Evolutionary conservation across 2,113 vertebrate genomes (phyloP), one percentile per base, ranked within the genome.

Genomic region (Lampris megalopsis): DNA sequence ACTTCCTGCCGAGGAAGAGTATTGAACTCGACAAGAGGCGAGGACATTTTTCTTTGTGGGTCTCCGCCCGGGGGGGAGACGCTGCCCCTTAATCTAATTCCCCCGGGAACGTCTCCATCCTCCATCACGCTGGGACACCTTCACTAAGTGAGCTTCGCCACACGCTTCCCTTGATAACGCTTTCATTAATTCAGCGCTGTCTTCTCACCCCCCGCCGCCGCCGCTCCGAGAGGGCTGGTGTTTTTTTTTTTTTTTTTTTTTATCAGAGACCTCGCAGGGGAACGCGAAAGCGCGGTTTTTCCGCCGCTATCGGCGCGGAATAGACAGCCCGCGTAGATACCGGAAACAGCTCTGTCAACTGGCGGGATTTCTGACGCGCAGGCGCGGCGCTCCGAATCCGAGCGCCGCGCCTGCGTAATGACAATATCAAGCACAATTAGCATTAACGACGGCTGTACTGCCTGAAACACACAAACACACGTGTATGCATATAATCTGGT

Each of bases 61-160:
- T 24, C 24, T 24, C n/a, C 64, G 48, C 67, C 47, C 47, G 42
- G 54, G 50, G 37, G 37, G 45, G 37, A 64, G 38, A 56, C 57
- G 63, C 41, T 45, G 45, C 53, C 41, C 54, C 71, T 82, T 64
- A 82, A 82, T 77, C 63, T 77, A 82, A 71, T 53, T 63, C 67
- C 59, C 76, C 54, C 10, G 70, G 50, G 58, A 73, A 63, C 35
- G 48, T 73, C 59, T 63, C 59, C 36, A 38, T 73, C 66, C 63
- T 68, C 63, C 38, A 63, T 73, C 68, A 77, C 71, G 67, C 63
- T 63, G 65, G 63, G 49, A 76, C 60, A 76, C 68, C 73, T 71
- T 49, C 36, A 58, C 48, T 71, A 71, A 71, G 57, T 37, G 68
- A 49, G 41, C 37, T 24, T 38, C 43, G 61, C 61, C 60, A 63